phyloP scores from a whole-genome alignment of 2,888 invertebrate species.

The Drosophila sordidapex region DNA sequence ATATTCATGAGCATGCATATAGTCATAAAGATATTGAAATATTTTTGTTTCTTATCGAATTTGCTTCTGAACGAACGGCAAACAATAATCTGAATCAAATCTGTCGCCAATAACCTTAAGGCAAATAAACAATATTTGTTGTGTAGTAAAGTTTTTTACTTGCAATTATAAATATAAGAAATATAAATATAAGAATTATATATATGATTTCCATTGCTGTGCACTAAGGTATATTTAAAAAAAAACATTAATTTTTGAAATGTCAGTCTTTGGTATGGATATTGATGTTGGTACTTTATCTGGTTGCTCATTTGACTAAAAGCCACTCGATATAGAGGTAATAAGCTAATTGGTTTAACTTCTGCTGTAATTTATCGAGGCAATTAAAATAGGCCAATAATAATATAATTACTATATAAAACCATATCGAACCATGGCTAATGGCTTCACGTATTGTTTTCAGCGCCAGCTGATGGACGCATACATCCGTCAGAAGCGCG shows the following conservation, averaged over 20 bases:
- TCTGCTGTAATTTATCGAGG: background rate
- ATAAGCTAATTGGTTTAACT: background rate
- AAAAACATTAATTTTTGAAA: background rate
- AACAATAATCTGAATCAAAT: conserved; percentile 12
- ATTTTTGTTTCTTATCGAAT: conserved; percentile 23
- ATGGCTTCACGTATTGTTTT: conserved; percentile 37
- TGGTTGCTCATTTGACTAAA: background rate
- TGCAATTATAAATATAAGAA: background rate
- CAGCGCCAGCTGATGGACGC: conserved; percentile 95
- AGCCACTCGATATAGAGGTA: background rate
- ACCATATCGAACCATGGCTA: background rate
- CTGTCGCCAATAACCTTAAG: background rate
- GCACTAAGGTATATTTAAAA: background rate
- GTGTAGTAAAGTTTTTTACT: background rate
- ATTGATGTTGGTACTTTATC: background rate
- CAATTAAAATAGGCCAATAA: background rate
- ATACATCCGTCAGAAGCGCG: conserved; percentile 94
- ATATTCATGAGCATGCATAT: background rate
- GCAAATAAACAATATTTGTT: background rate
- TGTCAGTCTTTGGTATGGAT: background rate
- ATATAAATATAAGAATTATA: background rate
- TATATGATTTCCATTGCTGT: background rate
- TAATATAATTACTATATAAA: background rate
- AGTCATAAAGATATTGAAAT: conserved; percentile 41
- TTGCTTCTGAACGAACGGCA: background rate